Evolutionary conservation across 2,113 vertebrate genomes (phyloP).

Genomic region (Agapornis roseicollis): DNA sequence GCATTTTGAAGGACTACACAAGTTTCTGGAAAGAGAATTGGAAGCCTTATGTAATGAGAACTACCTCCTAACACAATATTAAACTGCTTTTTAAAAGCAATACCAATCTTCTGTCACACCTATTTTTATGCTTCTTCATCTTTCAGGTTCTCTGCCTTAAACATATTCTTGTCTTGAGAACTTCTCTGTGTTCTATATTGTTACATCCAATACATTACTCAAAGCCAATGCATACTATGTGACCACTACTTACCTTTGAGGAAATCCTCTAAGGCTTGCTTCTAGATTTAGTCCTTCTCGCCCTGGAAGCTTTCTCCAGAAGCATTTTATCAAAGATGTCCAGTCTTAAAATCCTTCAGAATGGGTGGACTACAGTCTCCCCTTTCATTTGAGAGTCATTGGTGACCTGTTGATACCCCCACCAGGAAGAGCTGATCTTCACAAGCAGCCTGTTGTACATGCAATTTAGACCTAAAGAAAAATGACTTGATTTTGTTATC

Average conservation of each 20-base stretch:
- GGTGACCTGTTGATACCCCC: neutral
- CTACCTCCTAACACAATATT: neutral
- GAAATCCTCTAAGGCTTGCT: neutral
- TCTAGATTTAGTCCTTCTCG: neutral
- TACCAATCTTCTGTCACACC: neutral
- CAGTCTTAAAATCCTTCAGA: neutral
- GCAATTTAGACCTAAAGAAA: neutral
- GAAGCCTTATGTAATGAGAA: neutral
- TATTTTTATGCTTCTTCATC: neutral
- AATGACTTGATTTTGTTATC: neutral
- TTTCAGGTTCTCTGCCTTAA: neutral
- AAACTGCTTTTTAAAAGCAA: neutral
- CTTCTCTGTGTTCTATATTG: neutral
- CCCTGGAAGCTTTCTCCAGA: neutral
- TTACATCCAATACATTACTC: accelerated
- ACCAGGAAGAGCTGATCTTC: neutral
- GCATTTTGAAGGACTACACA: neutral
- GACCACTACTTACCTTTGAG: neutral
- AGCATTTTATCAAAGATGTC: neutral
- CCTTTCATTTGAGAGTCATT: neutral
- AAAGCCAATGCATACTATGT: neutral
- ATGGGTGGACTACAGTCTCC: neutral
- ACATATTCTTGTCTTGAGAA: neutral
- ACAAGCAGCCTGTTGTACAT: neutral
- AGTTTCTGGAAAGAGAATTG: neutral